Base-by-base conservation (phyloP, 1,140 invertebrate species). In the Drosophila eugracilis region DNA sequence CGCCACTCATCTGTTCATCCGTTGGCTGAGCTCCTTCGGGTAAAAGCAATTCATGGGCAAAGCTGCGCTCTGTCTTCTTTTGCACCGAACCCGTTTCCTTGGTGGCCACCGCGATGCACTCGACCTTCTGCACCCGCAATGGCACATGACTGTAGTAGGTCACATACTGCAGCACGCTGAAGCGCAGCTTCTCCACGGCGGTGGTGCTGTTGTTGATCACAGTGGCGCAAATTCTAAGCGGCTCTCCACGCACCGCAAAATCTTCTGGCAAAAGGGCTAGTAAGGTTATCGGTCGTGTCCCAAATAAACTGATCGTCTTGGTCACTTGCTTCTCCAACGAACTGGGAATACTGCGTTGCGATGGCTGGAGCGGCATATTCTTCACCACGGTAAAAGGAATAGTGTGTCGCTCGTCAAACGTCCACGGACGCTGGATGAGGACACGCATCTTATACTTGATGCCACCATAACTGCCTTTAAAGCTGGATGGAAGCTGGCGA, bases 391-490 rank as follows among this genome's bases (percentile, higher is more conserved):
- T 89, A 24, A 91, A 69, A 5, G 83, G 89, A 42, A 91, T 90
- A 3, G 72, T 83, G 45, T 91, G 84, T 4, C 84, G 78, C 41
- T 91, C 86, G 42, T 91, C 89, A 14, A 91, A 90, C 1, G 85
- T 89, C 90, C 90, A 91, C 5, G 90, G 85, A 1, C 80, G 52
- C 44, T 90, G 90, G 5, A 91, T 89, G 5, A 91, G 74, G 12
- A 91, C 49, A n/a, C 90, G 79, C 71, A 91, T 78, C 67, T 91
- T 91, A 62, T 91, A 91, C 53, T 91, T 91, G 39, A 91, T 91
- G 12, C 77, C 88, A 41, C 90, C 90, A 39, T 91, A 78, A 24
- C 76, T 90, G 22, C 90, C 90, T 32, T 77, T 69, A 19, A 91
- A 91, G 26, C 77, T 90, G 2, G 90, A 91, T 1, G 90, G 90